These are phyloP conservation scores for Actinopyga echinites DNA, from an alignment of 53 echinoderm and acorn worm species.

Conservation along the genomic window DNA sequence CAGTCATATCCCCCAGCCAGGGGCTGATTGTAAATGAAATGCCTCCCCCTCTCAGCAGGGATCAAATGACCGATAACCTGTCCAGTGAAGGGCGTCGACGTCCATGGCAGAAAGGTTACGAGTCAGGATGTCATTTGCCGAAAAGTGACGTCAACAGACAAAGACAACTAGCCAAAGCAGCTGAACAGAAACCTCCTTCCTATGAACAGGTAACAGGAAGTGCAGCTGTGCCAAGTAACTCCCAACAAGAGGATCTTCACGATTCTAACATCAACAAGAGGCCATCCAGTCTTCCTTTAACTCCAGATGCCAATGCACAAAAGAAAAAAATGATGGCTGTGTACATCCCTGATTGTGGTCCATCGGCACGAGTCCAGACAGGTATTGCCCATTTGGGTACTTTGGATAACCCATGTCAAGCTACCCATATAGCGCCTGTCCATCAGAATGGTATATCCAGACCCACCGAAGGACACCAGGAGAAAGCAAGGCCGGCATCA, in stretches of 20 bases:
- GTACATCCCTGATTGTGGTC: conserved; percentile 87
- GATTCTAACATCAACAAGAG: conserved; percentile 12
- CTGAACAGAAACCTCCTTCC: conserved; percentile 23
- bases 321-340: conserved; percentile 95
- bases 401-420: conserved; percentile 73
- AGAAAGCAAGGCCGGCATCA: conserved; percentile 34
- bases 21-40: conserved; percentile 83
- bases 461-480: neutral
- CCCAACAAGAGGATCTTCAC: neutral
- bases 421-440: conserved; percentile 7
- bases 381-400: conserved; percentile 96
- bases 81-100: conserved; percentile 27
- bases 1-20: conserved; percentile 82
- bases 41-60: conserved; percentile 74
- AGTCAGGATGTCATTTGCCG: neutral
- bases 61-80: conserved; percentile 96
- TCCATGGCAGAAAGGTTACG: conserved; percentile 24
- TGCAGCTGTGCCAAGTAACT: neutral
- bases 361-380: conserved; percentile 87
- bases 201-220: conserved; percentile 30
- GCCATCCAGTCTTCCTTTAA: conserved; percentile 77
- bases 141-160: conserved; percentile 48
- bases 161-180: conserved; percentile 38
- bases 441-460: neutral
- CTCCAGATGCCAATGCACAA: conserved; percentile 65